phyloP scores from a whole-genome alignment of 2,113 vertebrate genomes.

The Sturnira hondurensis region DNA sequence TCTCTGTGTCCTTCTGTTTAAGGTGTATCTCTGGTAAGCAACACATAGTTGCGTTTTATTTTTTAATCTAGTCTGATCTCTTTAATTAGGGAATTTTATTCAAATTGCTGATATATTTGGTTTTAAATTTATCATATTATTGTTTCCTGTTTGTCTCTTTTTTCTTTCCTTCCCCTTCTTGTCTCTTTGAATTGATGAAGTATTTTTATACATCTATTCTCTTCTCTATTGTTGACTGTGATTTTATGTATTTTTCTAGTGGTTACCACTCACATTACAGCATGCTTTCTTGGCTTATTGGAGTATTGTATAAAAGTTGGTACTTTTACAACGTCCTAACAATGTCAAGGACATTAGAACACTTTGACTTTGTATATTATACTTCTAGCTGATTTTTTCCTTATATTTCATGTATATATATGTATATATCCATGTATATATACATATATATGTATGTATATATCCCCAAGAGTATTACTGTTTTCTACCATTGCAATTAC shows the following conservation, averaged over 20 bases:
- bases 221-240: not conserved
- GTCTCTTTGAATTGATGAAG: not conserved
- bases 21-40: not conserved
- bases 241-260: slow-evolving; percentile 16
- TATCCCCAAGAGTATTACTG: not conserved
- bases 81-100: not conserved
- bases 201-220: slow-evolving; percentile 8
- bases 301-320: not conserved
- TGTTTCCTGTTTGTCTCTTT: not conserved
- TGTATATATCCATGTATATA: not conserved
- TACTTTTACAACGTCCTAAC: not conserved
- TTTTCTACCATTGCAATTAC: not conserved
- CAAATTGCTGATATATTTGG: not conserved
- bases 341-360: not conserved
- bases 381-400: not conserved
- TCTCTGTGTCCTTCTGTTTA: not conserved
- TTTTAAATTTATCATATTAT: slow-evolving; percentile 1
- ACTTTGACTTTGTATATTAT: not conserved
- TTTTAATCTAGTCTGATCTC: slow-evolving; percentile 1
- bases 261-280: not conserved
- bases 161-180: not conserved
- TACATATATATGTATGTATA: not conserved
- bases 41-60: not conserved
- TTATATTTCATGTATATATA: not conserved
- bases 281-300: not conserved